These are phyloP conservation scores for Dysdera silvatica DNA, from an alignment of 1,140 invertebrate genomes.

Conservation along the genomic window DNA sequence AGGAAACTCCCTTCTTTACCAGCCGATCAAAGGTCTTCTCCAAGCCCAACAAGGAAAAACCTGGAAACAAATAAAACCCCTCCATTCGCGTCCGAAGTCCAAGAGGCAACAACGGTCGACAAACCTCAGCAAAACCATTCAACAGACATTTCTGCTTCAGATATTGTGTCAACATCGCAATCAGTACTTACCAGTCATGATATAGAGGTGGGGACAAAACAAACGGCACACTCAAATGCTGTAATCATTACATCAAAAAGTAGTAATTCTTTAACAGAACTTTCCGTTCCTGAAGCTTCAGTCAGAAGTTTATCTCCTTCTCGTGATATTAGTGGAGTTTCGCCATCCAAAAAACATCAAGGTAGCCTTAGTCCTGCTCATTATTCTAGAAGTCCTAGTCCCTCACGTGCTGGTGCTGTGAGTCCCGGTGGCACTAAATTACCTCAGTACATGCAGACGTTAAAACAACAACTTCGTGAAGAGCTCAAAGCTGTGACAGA, in stretches of 20 bases:
- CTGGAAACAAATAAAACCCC: neutral
- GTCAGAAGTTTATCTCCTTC: too few species aligned
- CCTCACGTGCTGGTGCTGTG: too few species aligned
- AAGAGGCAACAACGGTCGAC: neutral
- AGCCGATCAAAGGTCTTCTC: conserved; percentile 49
- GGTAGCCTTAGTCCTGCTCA: too few species aligned
- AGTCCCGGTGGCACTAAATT: conserved; percentile 39
- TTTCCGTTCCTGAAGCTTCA: too few species aligned
- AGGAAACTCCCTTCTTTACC: conserved; percentile 53
- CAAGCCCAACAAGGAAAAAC: conserved; percentile 46
- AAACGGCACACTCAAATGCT: too few species aligned
- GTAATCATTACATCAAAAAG: too few species aligned
- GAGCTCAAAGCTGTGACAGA: conserved; percentile 49
- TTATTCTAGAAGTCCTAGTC: too few species aligned
- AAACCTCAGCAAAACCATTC: neutral
- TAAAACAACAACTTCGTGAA: conserved; percentile 52
- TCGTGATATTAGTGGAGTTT: too few species aligned
- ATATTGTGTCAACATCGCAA: neutral
- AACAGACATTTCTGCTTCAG: neutral
- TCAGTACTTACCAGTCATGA: neutral
- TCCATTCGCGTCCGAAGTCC: neutral
- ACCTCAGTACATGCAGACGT: conserved; percentile 49
- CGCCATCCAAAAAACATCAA: too few species aligned
- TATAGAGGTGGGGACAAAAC: too few species aligned
- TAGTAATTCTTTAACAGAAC: too few species aligned